A percentile compares a stretch with the other conserved stretches of the same genome.
These are phyloP conservation scores for Grammomys surdaster DNA, from an alignment of 2,113 vertebrate species.

Conservation along the genomic window DNA sequence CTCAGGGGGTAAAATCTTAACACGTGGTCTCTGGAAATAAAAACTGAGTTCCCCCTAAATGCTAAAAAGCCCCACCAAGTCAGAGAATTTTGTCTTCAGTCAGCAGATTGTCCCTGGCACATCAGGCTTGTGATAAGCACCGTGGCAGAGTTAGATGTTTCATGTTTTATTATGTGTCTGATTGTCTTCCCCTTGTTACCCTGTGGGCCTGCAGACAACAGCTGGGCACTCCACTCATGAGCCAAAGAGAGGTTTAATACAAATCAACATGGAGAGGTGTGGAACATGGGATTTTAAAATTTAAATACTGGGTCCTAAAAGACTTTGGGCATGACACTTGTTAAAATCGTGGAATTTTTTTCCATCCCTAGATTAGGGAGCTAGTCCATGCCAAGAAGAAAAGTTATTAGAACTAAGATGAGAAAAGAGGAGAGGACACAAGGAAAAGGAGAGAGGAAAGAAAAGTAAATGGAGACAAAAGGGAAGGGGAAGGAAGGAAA, in stretches of 20 bases:
- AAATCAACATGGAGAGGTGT: not conserved
- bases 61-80: not conserved
- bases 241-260: slow-evolving; percentile 44
- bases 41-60: slow-evolving; percentile 11
- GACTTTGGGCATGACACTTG: slow-evolving; percentile 26
- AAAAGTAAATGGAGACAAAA: not conserved
- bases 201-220: slow-evolving; percentile 46
- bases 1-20: slow-evolving; percentile 6
- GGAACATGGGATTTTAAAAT: slow-evolving; percentile 18
- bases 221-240: slow-evolving; percentile 48
- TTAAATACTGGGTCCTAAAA: slow-evolving; percentile 47
- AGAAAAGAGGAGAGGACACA: not conserved
- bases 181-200: not conserved
- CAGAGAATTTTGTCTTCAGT: not conserved
- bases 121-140: not conserved
- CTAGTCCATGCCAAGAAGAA: slow-evolving; percentile 17
- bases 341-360: slow-evolving; percentile 30
- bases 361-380: slow-evolving; percentile 32
- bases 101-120: slow-evolving; percentile 6
- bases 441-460: not conserved
- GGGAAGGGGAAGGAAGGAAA: not conserved
- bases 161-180: slow-evolving; percentile 13
- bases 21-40: slow-evolving; percentile 49
- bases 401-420: not conserved
- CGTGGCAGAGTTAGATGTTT: not conserved